Conservation (phyloP, 2,113 vertebrate species). For the Gopherus flavomarginatus region DNA sequence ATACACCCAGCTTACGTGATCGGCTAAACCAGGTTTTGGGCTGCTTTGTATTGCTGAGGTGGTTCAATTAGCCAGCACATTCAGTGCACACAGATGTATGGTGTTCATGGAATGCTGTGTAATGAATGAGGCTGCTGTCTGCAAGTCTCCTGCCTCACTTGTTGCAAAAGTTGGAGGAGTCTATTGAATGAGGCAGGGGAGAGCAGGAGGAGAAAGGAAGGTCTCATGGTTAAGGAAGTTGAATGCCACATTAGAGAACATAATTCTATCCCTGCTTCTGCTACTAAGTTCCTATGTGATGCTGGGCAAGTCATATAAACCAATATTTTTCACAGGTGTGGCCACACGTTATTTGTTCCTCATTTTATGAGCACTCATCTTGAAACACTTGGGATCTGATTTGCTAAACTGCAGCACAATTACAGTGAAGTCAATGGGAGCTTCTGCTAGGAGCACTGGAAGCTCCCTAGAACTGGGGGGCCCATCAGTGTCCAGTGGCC, state of each 20-base stretch:
- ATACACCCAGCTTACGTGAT: neutral
- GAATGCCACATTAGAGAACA: neutral
- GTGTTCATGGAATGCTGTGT: neutral
- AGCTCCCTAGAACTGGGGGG: too few relatives aligned
- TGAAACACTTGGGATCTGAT: neutral
- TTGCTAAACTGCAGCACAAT: neutral
- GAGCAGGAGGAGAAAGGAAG: neutral
- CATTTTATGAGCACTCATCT: neutral
- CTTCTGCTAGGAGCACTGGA: neutral
- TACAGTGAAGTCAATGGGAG: neutral
- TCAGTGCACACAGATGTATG: accelerated
- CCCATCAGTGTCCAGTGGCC: too few relatives aligned
- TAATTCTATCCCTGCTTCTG: neutral
- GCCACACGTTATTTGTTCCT: neutral
- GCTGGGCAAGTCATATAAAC: too few relatives aligned
- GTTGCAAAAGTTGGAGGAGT: neutral
- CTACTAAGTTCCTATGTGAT: neutral
- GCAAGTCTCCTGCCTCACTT: neutral
- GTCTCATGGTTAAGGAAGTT: neutral
- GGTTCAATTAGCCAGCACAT: neutral
- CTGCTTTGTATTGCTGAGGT: neutral
- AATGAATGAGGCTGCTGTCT: neutral
- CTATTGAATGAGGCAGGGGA: neutral
- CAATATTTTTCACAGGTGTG: neutral
- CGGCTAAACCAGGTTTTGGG: neutral